Base-by-base conservation (phyloP, 2,888 invertebrate species). In the Dasysyrphus albostriatus region DNA sequence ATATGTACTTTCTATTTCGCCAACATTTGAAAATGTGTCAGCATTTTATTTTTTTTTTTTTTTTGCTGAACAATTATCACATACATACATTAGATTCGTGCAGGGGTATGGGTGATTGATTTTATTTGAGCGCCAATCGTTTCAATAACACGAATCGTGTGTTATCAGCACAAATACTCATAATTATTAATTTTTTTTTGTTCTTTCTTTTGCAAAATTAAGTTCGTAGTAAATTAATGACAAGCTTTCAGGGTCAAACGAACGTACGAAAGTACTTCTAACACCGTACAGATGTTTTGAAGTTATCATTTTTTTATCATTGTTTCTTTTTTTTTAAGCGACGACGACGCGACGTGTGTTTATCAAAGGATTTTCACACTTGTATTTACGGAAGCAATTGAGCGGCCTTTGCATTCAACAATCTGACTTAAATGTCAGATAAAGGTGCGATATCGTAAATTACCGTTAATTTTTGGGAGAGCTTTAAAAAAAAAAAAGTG, bases 311-410 rank as follows among this genome's bases (percentile, higher is more conserved):
- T 14, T 37, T 34, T 39, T 65, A 65, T 74, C 56, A 56, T 16
- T 24, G 6, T 32, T 65, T 39, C 19, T 24, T 19, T 6, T 12
- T 37, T 29, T 42, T n/a, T 1, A 29, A 44, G 32, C 29, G 10
- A 24, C 24, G 24, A 24, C 32, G 3, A 16, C 9, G 39, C 29
- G n/a, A 44, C 29, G 32, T 51, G 9, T 69, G 58, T 39, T 83
- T 83, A 77, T 77, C 77, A 54, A 73, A 74, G 61, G 51, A 69
- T 79, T 83, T 74, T 69, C 56, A 42, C 44, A 49, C 51, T 69
- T 70, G 49, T 83, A 49, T 80, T 80, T 76, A 80, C 84, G 84
- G 84, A 80, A 84, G 75, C 80, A 80, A 42, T 54, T 75, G 65
- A 76, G 42, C 24, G 65, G 47, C 32, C 44, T 54, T 72, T 76